Conservation (phyloP, 2,797 vertebrate genomes). For the Myotis pilosus region DNA sequence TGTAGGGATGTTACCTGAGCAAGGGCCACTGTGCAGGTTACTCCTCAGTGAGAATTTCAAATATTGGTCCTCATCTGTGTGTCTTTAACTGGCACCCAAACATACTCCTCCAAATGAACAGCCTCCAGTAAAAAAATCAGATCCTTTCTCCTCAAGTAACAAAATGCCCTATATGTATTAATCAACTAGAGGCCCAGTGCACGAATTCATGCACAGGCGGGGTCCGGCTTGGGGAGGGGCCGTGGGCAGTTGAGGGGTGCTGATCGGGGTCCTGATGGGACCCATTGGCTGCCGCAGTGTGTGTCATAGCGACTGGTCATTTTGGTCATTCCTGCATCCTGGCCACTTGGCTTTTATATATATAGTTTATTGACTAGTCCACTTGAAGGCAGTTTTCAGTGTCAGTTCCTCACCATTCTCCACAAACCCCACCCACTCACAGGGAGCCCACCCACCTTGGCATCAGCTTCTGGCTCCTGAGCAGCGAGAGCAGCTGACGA, state of each 20-base stretch:
- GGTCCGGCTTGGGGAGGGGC: no score
- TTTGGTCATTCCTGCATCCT: accelerated
- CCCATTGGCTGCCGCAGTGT: accelerated
- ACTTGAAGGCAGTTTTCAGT: neutral
- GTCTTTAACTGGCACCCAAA: neutral
- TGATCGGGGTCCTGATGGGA: no score
- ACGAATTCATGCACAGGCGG: accelerated
- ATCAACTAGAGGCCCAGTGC: no score
- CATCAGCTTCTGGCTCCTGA: neutral
- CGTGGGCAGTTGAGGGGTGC: accelerated
- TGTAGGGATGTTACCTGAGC: neutral
- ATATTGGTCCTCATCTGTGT: neutral
- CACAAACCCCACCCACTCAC: neutral
- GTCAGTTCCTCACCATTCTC: neutral
- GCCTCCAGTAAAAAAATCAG: neutral
- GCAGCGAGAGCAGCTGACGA: neutral
- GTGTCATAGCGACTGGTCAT: no score
- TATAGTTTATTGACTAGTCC: no score
- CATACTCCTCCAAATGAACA: neutral
- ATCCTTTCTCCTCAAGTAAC: neutral
- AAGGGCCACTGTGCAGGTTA: neutral
- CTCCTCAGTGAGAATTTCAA: neutral
- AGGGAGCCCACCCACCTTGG: neutral
- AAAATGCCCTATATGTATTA: neutral
- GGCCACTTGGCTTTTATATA: no score